Evolutionary conservation across 2,888 invertebrate species (phyloP), one percentile per base, ranked within the genome.

Genomic region (Leptopilina drosophilae): DNA sequence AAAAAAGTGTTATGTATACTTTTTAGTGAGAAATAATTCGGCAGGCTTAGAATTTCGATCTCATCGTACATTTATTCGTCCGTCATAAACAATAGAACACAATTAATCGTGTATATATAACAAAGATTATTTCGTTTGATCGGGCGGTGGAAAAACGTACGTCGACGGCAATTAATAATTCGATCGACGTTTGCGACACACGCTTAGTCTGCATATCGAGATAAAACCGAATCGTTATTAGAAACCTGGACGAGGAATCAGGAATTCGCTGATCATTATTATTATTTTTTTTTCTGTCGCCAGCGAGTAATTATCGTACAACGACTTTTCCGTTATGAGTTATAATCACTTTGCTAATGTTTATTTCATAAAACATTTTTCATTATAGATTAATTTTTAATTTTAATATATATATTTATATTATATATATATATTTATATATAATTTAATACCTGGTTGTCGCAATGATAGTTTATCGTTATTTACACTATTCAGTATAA

Each of bases 401-500:
- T 42, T 88, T 89, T 83, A 89, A 88, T 87, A 11, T 46, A 46
- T 46, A 33, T 46, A 46, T 46, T 9, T 46, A 9, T 46, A 46
- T 46, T 20, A 46, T 46, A 46, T 46, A 5, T 46, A 46, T 46
- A 46, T 46, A 46, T 46, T 5, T 46, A 46, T 46, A 46, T 5
- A 89, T 90, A 89, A 90, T 89, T 89, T 88, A 89, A 90, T 89
- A 90, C 88, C 87, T 89, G 87, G 87, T 88, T 84, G 87, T 86
- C 84, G 83, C 84, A 88, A 89, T 87, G 80, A 88, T 87, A 87
- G 87, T 89, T 89, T 86, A 89, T 89, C 87, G 88, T 88, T 89
- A 79, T 91, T 89, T 91, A 91, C 91, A 91, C 90, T 91, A 90
- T 88, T 89, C 89, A 87, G 91, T 91, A 91, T 91, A 91, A 91